Conservation (phyloP, 2,888 invertebrate genomes). For the Orthosia gracilis region DNA sequence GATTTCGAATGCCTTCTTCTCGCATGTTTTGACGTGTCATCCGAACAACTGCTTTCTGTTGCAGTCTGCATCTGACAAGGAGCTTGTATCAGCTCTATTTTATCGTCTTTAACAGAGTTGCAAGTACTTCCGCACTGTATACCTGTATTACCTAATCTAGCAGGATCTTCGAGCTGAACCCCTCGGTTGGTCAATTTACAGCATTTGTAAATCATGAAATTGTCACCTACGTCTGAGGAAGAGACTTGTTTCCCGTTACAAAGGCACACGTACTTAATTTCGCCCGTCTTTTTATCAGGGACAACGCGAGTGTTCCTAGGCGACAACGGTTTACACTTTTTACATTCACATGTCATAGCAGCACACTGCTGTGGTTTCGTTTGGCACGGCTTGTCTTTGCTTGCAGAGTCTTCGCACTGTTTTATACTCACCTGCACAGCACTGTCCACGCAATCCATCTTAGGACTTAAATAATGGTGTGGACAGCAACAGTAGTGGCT, state of each 20-base stretch:
- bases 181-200: constrained; percentile 74
- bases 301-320: constrained; percentile 55
- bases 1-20: constrained; percentile 76
- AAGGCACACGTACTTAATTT: constrained; percentile 82
- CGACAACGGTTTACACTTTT: constrained; percentile 47
- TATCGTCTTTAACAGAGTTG: constrained; percentile 35
- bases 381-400: constrained; percentile 41
- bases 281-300: constrained; percentile 69
- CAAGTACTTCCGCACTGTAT: constrained; percentile 57
- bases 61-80: constrained; percentile 43
- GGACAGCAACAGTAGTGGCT: constrained; percentile 80
- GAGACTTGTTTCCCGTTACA: constrained; percentile 73
- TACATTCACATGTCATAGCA: constrained; percentile 43
- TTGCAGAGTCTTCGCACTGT: constrained; percentile 54
- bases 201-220: constrained; percentile 82
- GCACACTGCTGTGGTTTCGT: constrained; percentile 15
- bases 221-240: constrained; percentile 73
- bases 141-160: constrained; percentile 58
- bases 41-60: constrained; percentile 56
- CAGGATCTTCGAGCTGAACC: constrained; percentile 67
- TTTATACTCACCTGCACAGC: constrained; percentile 82
- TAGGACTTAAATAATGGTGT: constrained; percentile 72
- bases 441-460: constrained; percentile 78
- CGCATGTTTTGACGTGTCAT: constrained; percentile 53
- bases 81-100: constrained; percentile 46